Base-by-base conservation (phyloP, 2,888 invertebrate species). In the Aphrophora alni region DNA sequence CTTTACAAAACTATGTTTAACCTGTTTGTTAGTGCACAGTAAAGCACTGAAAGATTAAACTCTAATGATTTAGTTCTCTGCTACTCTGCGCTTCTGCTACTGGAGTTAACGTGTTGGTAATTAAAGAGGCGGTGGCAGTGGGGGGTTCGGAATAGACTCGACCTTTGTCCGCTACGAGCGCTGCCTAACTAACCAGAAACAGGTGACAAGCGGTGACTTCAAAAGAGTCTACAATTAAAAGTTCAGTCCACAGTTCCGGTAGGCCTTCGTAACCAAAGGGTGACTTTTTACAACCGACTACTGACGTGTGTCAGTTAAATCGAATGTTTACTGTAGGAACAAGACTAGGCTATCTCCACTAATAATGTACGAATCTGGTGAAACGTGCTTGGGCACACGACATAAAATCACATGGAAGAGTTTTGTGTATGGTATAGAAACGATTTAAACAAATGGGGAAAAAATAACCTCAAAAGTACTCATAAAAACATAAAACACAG, bases 111-210 rank as follows among this genome's bases (percentile, higher is more conserved):
- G 59, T 59, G 59, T 59, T 21, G 59, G 59, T 59, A 59, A 59
- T 59, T 59, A 59, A 59, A 59, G 59, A 59, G 59, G 59, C 59
- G 59, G 59, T n/a, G 59, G 21, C 44, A 17, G 3, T 14, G 44
- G 12, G 14, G 33, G 33, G 33, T 14, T 44, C 17, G 8, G 59
- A 59, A 59, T 59, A 59, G 59, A 59, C 59, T 10, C 27, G 4
- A 28, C 68, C 78, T 68, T 79, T 79, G 78, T 74, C 78, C 78
- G 78, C 59, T 33, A 79, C 68, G 74, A 59, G 59, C 74, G 28
- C 59, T 44, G 73, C 26, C 69, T 79, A 79, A 79, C 78, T 79
- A 79, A 79, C 78, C 78, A 79, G 78, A 79, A 79, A 28, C 78
- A 79, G 78, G 78, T 79, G 78, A 68, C 78, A 59, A 59, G 59